A percentile compares a stretch with the other conserved stretches of the same genome.
Evolutionary conservation across 2,797 vertebrate species (phyloP).

Genomic region (Tolypeutes matacus): DNA sequence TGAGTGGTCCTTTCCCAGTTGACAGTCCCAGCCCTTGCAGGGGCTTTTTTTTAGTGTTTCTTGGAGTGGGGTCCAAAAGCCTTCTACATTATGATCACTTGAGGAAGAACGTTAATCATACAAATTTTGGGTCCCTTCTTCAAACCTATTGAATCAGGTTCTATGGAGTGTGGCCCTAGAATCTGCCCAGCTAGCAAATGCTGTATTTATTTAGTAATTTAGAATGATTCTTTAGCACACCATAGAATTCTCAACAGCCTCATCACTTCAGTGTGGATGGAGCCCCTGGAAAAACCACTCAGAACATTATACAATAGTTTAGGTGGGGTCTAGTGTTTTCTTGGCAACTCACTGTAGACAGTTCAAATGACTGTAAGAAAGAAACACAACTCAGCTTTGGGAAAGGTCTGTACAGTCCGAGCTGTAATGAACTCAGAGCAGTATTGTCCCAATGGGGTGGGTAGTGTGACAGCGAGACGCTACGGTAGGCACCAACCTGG

Average conservation of each 20-base stretch:
- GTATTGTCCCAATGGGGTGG: no score
- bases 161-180: neutral
- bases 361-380: conserved; percentile 11
- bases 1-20: neutral
- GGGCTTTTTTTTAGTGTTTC: neutral
- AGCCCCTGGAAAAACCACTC: neutral
- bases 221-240: neutral
- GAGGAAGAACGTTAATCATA: neutral
- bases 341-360: neutral
- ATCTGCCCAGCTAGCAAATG: neutral
- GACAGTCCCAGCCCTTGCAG: neutral
- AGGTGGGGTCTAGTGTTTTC: neutral
- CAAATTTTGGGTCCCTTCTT: neutral
- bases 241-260: neutral
- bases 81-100: neutral
- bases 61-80: neutral
- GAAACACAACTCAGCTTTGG: neutral
- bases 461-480: neutral
- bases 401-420: neutral
- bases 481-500: neutral
- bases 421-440: neutral
- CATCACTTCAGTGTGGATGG: no score
- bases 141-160: neutral
- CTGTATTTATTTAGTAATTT: no score
- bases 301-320: neutral